Evolutionary conservation across 2,888 invertebrate species (phyloP).

Genomic region (Bombylius major): DNA sequence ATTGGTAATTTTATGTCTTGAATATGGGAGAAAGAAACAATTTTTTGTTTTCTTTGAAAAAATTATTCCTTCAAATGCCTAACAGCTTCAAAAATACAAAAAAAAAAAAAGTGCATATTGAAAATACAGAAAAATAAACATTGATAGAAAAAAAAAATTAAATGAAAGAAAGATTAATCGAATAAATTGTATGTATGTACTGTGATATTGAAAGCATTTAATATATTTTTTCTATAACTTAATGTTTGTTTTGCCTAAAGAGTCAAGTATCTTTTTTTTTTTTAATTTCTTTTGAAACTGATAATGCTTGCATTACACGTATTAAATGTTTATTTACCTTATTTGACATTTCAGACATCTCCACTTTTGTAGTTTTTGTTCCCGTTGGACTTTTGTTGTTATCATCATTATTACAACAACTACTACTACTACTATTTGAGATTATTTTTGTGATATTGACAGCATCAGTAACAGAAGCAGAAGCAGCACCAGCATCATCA

Average conservation of each 20-base stretch:
- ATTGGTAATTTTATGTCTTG: too few relatives aligned
- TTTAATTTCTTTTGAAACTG: background rate
- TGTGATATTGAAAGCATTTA: background rate
- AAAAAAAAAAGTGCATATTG: background rate
- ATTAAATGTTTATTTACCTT: background rate
- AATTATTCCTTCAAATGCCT: too few relatives aligned
- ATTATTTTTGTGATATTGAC: conserved; percentile 1
- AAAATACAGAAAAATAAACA: background rate
- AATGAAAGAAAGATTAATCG: too few relatives aligned
- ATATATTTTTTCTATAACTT: background rate
- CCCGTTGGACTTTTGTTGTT: conserved; percentile 5
- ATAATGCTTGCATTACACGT: background rate
- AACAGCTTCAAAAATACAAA: too few relatives aligned
- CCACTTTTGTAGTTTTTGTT: background rate
- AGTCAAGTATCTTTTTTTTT: too few relatives aligned
- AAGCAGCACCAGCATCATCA: too few relatives aligned
- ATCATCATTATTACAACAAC: background rate
- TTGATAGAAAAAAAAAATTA: too few relatives aligned
- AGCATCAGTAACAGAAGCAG: background rate
- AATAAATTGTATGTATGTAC: too few relatives aligned
- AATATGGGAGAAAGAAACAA: too few relatives aligned
- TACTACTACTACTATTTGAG: conserved; percentile 1
- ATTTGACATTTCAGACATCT: conserved; percentile 4
- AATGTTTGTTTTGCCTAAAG: background rate
- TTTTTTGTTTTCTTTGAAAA: too few relatives aligned